Conservation (phyloP, 1,140 invertebrate genomes). For the Atta colombica region DNA sequence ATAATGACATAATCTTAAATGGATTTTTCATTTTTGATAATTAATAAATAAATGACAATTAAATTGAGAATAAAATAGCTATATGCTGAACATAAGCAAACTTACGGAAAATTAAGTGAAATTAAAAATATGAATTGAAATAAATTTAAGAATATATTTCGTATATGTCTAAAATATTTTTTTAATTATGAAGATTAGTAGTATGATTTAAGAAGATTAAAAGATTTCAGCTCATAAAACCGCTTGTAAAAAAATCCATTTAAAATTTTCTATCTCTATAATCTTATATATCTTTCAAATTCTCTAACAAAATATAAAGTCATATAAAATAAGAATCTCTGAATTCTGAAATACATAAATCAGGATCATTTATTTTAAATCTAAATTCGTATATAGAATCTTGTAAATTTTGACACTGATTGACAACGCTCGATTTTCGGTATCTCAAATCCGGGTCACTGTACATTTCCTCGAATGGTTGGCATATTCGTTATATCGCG, state of each 20-base stretch:
- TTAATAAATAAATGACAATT: neutral
- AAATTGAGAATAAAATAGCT: slow-evolving; percentile 1
- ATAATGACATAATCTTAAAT: neutral
- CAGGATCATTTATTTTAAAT: neutral
- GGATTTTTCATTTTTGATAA: neutral
- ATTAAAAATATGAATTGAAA: neutral
- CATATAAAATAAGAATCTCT: neutral
- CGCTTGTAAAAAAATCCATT: neutral
- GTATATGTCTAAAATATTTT: neutral
- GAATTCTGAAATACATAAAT: neutral
- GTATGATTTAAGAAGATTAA: slow-evolving; percentile 9
- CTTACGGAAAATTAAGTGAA: neutral
- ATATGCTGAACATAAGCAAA: neutral
- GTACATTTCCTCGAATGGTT: neutral
- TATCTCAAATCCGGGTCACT: neutral
- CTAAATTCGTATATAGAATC: neutral
- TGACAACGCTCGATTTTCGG: slow-evolving; percentile 14
- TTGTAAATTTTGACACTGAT: neutral
- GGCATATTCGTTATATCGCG: slow-evolving; percentile 7
- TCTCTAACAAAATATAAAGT: neutral
- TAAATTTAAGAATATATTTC: neutral
- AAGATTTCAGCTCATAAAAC: slow-evolving; percentile 3
- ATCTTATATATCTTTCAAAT: neutral
- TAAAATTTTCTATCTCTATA: neutral
- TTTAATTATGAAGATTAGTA: neutral